Percentiles rank a stretch among this genome's conserved stretches.
These are phyloP conservation scores for Chondrilla cf. caribensis DNA, from an alignment of 37 sponge, comb jelly and placozoan species.

Conservation along the genomic window DNA sequence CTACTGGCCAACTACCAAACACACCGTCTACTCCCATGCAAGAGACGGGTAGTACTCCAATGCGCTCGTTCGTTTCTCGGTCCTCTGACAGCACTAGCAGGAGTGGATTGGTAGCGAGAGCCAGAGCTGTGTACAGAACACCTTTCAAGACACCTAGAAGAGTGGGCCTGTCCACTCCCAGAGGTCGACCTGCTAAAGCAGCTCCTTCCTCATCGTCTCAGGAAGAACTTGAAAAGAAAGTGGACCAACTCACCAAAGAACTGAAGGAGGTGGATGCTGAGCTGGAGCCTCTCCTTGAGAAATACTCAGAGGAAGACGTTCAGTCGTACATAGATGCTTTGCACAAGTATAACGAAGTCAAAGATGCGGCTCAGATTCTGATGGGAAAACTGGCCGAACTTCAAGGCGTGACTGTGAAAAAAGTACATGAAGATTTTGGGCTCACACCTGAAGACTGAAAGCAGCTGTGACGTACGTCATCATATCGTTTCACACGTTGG, in stretches of 20 bases:
- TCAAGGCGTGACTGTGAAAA: slow-evolving; percentile 46
- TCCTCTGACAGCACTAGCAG: too few relatives aligned
- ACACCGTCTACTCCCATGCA: too few relatives aligned
- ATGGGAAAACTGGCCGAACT: slow-evolving; percentile 86
- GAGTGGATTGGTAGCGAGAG: too few relatives aligned
- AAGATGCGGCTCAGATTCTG: slow-evolving; percentile 81
- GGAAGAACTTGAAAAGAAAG: not conserved
- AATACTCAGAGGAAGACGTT: slow-evolving; percentile 69
- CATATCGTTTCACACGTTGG: not conserved
- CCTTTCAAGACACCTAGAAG: slow-evolving; percentile 5
- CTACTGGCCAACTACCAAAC: too few relatives aligned
- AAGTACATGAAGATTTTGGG: slow-evolving; percentile 61
- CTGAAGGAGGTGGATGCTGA: slow-evolving; percentile 28
- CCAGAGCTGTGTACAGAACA: not conserved
- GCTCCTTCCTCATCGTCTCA: not conserved
- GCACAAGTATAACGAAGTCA: slow-evolving; percentile 93
- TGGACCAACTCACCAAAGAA: not conserved
- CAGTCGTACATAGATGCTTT: slow-evolving; percentile 68
- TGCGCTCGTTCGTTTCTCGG: too few relatives aligned
- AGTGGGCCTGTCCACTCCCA: not conserved
- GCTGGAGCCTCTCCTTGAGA: slow-evolving; percentile 29
- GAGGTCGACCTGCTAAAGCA: not conserved
- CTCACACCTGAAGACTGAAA: slow-evolving; percentile 51
- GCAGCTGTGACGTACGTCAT: not conserved
- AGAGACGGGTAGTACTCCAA: too few relatives aligned